These are phyloP conservation scores for Bombus turneri DNA, from an alignment of 1,140 invertebrate species.

Conservation along the genomic window DNA sequence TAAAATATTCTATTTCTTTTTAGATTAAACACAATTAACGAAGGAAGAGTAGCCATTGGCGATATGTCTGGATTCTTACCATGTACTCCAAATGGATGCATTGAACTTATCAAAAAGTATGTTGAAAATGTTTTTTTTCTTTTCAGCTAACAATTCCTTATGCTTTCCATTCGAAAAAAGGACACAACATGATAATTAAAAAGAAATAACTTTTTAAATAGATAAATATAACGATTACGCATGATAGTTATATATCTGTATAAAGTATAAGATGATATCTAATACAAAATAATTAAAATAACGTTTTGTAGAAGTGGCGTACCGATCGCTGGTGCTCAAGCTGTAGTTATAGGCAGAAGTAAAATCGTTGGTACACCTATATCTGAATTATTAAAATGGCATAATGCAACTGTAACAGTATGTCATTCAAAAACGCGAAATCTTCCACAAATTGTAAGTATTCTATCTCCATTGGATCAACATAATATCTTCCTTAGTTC, in stretches of 20 bases:
- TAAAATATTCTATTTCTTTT: slow-evolving; percentile 25
- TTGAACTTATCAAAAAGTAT: slow-evolving; percentile 94
- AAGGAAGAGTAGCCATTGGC: slow-evolving; percentile 93
- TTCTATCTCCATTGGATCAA: no score
- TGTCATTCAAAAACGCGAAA: slow-evolving; percentile 97
- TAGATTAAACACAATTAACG: slow-evolving; percentile 93
- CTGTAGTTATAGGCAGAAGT: slow-evolving; percentile 97
- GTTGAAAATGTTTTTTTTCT: slow-evolving; percentile 9
- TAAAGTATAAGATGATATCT: neutral
- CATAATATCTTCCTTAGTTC: no score
- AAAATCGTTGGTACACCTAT: slow-evolving; percentile 99
- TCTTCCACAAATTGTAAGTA: slow-evolving; percentile 88
- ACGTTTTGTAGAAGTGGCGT: slow-evolving; percentile 86
- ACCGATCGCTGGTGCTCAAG: slow-evolving; percentile 91
- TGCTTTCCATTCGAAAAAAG: neutral
- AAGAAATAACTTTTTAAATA: neutral
- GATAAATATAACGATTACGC: neutral
- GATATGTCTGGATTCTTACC: slow-evolving; percentile 94
- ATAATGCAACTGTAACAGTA: slow-evolving; percentile 97
- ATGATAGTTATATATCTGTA: neutral
- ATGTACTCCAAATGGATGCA: slow-evolving; percentile 96
- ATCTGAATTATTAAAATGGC: slow-evolving; percentile 97
- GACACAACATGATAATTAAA: neutral
- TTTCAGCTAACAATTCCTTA: neutral
- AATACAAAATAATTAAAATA: neutral